A percentile compares a stretch with the other conserved stretches of the same genome.
Evolutionary conservation across 2,797 vertebrate species (phyloP).

Genomic region (Arrhamphus sclerolepis): DNA sequence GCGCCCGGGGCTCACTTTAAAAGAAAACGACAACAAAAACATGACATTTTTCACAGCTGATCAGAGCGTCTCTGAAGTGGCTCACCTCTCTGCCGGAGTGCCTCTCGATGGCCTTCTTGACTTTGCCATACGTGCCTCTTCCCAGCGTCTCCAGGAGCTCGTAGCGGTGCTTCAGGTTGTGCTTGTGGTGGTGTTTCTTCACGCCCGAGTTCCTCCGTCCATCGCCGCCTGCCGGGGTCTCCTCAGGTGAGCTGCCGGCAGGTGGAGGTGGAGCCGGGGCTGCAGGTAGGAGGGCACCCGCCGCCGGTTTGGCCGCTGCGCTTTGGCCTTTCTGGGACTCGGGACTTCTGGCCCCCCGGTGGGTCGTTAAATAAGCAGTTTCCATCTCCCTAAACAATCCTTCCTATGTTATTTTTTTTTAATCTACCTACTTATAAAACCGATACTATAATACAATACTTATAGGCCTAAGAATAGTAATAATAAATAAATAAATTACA

Average conservation of each 20-base stretch:
- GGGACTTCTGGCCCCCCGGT: slow-evolving; percentile 59
- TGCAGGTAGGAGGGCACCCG: slow-evolving; percentile 53
- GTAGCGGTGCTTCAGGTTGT: slow-evolving; percentile 98
- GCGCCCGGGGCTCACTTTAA: background rate
- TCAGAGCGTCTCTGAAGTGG: slow-evolving; percentile 1
- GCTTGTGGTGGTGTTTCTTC: slow-evolving; percentile 98
- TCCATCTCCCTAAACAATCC: slow-evolving; percentile 75
- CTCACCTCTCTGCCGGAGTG: slow-evolving; percentile 97
- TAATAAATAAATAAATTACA: slow-evolving; percentile 87
- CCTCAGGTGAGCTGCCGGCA: slow-evolving; percentile 55
- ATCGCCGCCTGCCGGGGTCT: slow-evolving; percentile 56
- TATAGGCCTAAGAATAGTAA: slow-evolving; percentile 77
- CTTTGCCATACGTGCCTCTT: slow-evolving; percentile 97
- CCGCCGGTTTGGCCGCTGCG: slow-evolving; percentile 51
- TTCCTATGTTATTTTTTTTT: slow-evolving; percentile 70
- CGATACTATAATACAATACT: slow-evolving; percentile 73
- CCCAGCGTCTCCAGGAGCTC: slow-evolving; percentile 97
- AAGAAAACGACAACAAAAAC: too few species aligned
- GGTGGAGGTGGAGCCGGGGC: slow-evolving; percentile 48
- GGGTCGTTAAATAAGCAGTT: slow-evolving; percentile 73
- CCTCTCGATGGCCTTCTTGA: slow-evolving; percentile 95
- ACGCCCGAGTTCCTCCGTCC: slow-evolving; percentile 86
- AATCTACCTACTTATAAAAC: slow-evolving; percentile 64
- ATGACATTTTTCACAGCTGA: slow-evolving; percentile 28
- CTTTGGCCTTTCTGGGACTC: slow-evolving; percentile 55